Percentiles rank a stretch among this genome's conserved stretches.
Evolutionary conservation across 2,888 invertebrate species (phyloP).

Genomic region (Serripes groenlandicus): DNA sequence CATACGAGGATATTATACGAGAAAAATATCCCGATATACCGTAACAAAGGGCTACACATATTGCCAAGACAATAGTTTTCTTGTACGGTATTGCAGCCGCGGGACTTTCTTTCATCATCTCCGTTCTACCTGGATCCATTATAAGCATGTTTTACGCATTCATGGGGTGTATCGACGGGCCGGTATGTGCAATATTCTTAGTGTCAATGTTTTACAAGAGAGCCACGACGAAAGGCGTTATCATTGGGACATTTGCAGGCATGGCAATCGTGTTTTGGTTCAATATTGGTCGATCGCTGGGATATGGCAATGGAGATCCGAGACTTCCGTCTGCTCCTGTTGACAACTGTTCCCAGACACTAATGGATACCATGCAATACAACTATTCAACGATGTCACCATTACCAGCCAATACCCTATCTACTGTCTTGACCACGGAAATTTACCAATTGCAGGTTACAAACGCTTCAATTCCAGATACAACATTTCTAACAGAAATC

Average conservation of each 20-base stretch:
- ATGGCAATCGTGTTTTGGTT: too few relatives aligned
- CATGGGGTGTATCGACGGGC: conserved; percentile 13
- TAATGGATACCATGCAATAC: too few relatives aligned
- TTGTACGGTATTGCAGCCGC: not conserved
- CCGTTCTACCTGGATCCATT: conserved; percentile 8
- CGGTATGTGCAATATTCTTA: conserved; percentile 3
- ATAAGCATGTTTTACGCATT: not conserved
- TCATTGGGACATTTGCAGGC: not conserved
- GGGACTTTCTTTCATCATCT: not conserved
- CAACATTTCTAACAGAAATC: too few relatives aligned
- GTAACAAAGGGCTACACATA: not conserved
- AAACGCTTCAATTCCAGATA: too few relatives aligned
- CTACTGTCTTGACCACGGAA: too few relatives aligned
- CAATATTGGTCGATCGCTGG: too few relatives aligned
- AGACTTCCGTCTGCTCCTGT: too few relatives aligned
- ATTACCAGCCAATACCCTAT: too few relatives aligned
- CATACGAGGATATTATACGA: conserved; percentile 53
- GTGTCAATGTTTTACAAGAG: conserved; percentile 13
- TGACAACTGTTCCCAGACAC: too few relatives aligned
- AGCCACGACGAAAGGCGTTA: conserved; percentile 5
- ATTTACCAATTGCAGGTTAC: too few relatives aligned
- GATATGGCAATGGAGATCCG: too few relatives aligned
- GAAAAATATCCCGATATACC: conserved; percentile 5
- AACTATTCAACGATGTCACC: too few relatives aligned
- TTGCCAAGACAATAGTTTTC: conserved; percentile 7